These are phyloP conservation scores for Pristiophorus japonicus DNA, from an alignment of 2,113 vertebrate genomes.

Conservation along the genomic window DNA sequence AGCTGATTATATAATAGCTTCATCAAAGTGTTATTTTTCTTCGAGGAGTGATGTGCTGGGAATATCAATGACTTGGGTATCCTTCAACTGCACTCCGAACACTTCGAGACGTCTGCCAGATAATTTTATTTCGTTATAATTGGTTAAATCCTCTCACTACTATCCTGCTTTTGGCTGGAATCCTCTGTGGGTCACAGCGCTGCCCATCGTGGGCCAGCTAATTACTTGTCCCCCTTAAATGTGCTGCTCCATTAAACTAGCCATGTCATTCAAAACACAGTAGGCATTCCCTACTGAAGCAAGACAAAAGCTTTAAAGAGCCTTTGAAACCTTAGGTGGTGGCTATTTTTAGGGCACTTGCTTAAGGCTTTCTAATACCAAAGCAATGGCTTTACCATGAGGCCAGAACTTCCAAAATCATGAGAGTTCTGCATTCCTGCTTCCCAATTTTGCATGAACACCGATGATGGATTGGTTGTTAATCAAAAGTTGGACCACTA, in stretches of 20 bases:
- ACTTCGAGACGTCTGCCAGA: conserved; percentile 38
- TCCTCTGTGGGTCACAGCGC: not conserved
- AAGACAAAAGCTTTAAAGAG: not conserved
- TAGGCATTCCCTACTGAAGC: not conserved
- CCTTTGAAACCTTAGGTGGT: not conserved
- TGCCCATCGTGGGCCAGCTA: not conserved
- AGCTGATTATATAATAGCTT: not conserved
- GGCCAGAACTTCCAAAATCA: no score
- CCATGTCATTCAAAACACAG: not conserved
- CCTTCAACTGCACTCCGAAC: not conserved
- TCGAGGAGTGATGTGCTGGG: no score
- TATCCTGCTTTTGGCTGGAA: conserved; percentile 24
- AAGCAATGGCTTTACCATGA: not conserved
- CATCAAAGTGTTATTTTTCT: not conserved
- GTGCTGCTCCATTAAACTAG: not conserved
- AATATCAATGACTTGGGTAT: not conserved
- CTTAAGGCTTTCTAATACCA: not conserved
- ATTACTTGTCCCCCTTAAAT: not conserved
- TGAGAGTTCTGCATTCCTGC: not conserved
- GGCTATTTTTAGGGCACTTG: not conserved
- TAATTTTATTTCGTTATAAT: conserved; percentile 24
- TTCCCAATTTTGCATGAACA: not conserved
- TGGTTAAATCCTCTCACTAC: conserved; percentile 35
- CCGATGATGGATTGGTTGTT: not conserved
- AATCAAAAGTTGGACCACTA: not conserved